These are phyloP conservation scores for Chrysaora quinquecirrha DNA, from an alignment of 30 jellyfish, hydroid and myxozoan species.

Conservation along the genomic window DNA sequence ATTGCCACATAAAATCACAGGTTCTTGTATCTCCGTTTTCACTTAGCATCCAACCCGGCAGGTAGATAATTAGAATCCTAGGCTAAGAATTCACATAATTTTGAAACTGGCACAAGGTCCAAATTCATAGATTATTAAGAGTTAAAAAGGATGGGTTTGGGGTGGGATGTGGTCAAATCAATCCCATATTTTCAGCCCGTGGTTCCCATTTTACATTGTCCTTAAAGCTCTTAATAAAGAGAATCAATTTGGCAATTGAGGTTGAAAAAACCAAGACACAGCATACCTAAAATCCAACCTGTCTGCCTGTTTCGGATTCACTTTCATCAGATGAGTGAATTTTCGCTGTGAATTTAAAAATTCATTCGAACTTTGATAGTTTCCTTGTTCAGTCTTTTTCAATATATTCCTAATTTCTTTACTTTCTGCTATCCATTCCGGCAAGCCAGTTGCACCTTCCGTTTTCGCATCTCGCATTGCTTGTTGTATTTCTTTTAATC, in stretches of 20 bases:
- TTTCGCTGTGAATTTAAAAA: slow-evolving; percentile 40
- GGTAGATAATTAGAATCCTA: too few relatives aligned
- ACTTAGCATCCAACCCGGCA: too few relatives aligned
- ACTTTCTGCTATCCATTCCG: slow-evolving; percentile 94
- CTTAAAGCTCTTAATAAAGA: neutral
- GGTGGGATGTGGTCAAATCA: too few relatives aligned
- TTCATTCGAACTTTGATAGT: slow-evolving; percentile 23
- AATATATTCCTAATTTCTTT: slow-evolving; percentile 78
- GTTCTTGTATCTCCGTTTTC: too few relatives aligned
- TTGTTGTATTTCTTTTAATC: slow-evolving; percentile 83
- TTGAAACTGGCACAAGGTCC: too few relatives aligned
- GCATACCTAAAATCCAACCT: slow-evolving; percentile 75
- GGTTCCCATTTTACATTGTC: too few relatives aligned
- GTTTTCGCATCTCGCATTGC: slow-evolving; percentile 81
- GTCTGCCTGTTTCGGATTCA: slow-evolving; percentile 90
- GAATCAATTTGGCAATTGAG: neutral
- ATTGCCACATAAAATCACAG: too few relatives aligned
- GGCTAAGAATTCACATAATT: too few relatives aligned
- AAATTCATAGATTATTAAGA: too few relatives aligned
- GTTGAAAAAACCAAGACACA: neutral
- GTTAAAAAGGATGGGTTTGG: too few relatives aligned
- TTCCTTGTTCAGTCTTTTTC: slow-evolving; percentile 52
- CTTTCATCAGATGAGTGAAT: slow-evolving; percentile 74
- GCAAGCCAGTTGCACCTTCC: slow-evolving; percentile 78
- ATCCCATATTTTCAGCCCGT: too few relatives aligned